Base-by-base conservation (phyloP, 2,888 invertebrate species). In the Agrochola lychnidis region DNA sequence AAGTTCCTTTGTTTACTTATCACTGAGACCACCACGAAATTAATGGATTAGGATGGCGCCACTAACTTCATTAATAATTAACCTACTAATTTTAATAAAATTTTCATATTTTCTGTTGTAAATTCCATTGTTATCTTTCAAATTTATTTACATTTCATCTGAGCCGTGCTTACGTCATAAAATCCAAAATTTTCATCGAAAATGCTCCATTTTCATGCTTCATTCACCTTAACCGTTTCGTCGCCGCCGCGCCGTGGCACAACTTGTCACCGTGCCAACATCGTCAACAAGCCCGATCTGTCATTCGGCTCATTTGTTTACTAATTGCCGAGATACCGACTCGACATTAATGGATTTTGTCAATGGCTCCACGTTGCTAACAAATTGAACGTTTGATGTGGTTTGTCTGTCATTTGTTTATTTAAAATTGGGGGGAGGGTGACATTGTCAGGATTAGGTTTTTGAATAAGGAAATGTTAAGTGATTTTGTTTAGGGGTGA, bases 251-350 rank as follows among this genome's bases (percentile, higher is more conserved):
- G 77, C 85, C 82, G 72, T 61, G 70, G 66, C 62, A 57, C 72
- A 19, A 76, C 93, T 94, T 96, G 96, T 94, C 96, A 94, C 93
- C 88, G 75, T 96, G 96, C 96, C 96, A 96, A 93, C 94, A 70
- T 48, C 70, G 79, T 68, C 78, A 82, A 85, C 86, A 89, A 91
- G 91, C 91, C 89, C 92, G 91, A 94, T 95, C 96, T 96, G 96
- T 96, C 96, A 95, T 91, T 94, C 90, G 94, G 84, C 93, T 95
- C 95, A 95, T 96, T 95, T 96, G 96, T 95, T 96, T 95, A 96
- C 95, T 94, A 96, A 96, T 96, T 94, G 94, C 91, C 90, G 89
- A 88, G 92, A 93, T 92, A 90, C 92, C 91, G 88, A 89, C 90
- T 90, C 91, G 89, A 94, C 92, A 93, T 96, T 96, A 96, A 96